phyloP scores from a whole-genome alignment of 2,888 invertebrate genomes.

The Rugalucina vietnamica region DNA sequence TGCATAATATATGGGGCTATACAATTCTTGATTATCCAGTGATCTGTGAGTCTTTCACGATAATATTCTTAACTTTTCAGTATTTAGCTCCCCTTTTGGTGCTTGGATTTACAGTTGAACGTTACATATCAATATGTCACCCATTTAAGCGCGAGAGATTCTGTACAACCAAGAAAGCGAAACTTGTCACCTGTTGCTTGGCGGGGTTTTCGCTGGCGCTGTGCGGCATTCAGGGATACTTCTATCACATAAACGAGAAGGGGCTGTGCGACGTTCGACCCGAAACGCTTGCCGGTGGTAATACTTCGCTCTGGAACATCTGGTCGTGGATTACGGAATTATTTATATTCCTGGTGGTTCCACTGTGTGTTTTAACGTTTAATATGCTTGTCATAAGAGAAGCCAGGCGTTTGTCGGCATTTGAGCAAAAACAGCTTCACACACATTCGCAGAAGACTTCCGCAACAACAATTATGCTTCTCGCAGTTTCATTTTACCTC shows the following conservation, averaged over 20 bases:
- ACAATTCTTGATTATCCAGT: slow-evolving; percentile 73
- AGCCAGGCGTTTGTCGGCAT: slow-evolving; percentile 72
- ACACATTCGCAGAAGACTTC: slow-evolving; percentile 69
- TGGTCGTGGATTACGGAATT: slow-evolving; percentile 82
- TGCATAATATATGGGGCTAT: slow-evolving; percentile 78
- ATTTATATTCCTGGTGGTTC: slow-evolving; percentile 81
- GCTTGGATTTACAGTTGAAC: slow-evolving; percentile 82
- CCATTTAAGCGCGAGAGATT: slow-evolving; percentile 81
- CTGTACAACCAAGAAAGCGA: slow-evolving; percentile 79
- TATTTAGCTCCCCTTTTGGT: slow-evolving; percentile 82
- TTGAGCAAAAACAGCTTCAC: slow-evolving; percentile 67
- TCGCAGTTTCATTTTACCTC: slow-evolving; percentile 82
- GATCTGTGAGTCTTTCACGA: slow-evolving; percentile 80
- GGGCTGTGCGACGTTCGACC: slow-evolving; percentile 71
- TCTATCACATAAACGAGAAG: slow-evolving; percentile 74
- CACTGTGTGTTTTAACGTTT: slow-evolving; percentile 80
- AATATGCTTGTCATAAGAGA: slow-evolving; percentile 82
- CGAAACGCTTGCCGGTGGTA: slow-evolving; percentile 67
- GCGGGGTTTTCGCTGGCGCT: slow-evolving; percentile 73
- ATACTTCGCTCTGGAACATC: slow-evolving; percentile 77
- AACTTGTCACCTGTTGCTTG: slow-evolving; percentile 75
- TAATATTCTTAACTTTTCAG: slow-evolving; percentile 80
- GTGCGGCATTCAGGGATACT: slow-evolving; percentile 81
- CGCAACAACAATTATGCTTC: slow-evolving; percentile 82
- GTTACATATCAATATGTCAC: slow-evolving; percentile 83